Percentiles rank a stretch among this genome's conserved stretches.
phyloP scores from a whole-genome alignment of 2,113 vertebrate genomes.

The Pollimyrus isidori region DNA sequence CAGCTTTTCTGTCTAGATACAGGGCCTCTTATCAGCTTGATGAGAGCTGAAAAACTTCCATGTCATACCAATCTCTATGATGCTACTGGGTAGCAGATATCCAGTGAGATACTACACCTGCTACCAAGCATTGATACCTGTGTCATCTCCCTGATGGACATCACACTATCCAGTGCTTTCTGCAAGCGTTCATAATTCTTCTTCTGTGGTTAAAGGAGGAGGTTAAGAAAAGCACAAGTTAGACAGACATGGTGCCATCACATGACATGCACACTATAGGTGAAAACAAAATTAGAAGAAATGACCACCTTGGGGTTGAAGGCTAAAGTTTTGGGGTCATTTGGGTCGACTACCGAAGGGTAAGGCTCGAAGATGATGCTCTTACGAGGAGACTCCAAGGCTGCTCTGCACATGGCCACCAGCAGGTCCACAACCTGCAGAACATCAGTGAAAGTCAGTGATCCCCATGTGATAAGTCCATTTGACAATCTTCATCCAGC shows the following conservation, averaged over 20 bases:
- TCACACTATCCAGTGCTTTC: slow-evolving; percentile 96
- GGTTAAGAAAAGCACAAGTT: slow-evolving; percentile 32
- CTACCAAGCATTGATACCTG: slow-evolving; percentile 66
- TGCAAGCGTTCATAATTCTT: slow-evolving; percentile 99
- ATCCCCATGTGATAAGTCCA: background rate
- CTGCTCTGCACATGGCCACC: slow-evolving; percentile 95
- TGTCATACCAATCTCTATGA: background rate
- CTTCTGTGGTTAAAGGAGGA: slow-evolving; percentile 67
- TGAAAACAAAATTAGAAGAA: background rate
- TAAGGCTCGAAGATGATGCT: slow-evolving; percentile 99
- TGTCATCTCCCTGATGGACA: slow-evolving; percentile 99
- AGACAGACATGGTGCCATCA: background rate
- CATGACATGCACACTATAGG: background rate
- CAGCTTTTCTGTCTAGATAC: background rate
- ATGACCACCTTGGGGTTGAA: slow-evolving; percentile 92
- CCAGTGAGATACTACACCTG: background rate
- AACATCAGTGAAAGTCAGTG: slow-evolving; percentile 7
- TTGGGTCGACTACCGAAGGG: slow-evolving; percentile 95
- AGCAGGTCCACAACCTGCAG: slow-evolving; percentile 88
- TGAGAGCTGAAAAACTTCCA: background rate
- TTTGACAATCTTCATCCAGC: background rate
- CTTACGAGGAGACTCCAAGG: slow-evolving; percentile 92
- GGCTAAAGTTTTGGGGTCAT: slow-evolving; percentile 94
- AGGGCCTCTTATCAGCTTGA: background rate
- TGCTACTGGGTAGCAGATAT: background rate